Conservation (phyloP, 2,113 vertebrate species). For the Marmota monax region DNA sequence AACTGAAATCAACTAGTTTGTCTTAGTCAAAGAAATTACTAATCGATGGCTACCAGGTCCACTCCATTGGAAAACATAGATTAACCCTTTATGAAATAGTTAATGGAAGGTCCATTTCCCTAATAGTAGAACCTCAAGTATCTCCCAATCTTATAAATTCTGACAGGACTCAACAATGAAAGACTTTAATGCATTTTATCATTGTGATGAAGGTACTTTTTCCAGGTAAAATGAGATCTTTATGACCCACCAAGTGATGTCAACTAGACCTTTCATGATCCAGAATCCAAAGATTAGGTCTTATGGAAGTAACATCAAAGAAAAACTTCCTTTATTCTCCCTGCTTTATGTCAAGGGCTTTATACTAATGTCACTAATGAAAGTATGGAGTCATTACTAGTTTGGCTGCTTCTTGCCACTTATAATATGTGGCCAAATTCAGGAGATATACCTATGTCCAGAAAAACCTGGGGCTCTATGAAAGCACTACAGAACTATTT, state of each 20-base stretch:
- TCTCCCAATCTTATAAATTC: not conserved
- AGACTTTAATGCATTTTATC: not conserved
- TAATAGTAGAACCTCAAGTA: not conserved
- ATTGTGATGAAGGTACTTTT: not conserved
- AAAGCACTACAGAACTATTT: no score
- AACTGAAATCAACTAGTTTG: not conserved
- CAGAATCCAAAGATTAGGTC: not conserved
- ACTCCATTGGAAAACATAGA: not conserved
- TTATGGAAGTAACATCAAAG: not conserved
- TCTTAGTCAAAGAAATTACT: not conserved
- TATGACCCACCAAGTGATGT: not conserved
- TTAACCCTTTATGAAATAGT: not conserved
- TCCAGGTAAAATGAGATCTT: not conserved
- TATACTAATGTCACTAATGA: no score
- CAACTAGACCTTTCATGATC: not conserved
- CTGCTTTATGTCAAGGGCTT: no score
- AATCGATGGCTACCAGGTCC: not conserved
- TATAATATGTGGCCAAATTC: no score
- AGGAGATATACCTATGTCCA: no score
- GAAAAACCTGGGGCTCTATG: no score
- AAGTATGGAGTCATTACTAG: no score
- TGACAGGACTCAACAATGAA: not conserved
- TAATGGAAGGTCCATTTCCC: not conserved
- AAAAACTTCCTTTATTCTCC: not conserved
- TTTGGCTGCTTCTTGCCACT: no score